Conservation (phyloP, 2,888 invertebrate species). For the Ophion ellenae region DNA sequence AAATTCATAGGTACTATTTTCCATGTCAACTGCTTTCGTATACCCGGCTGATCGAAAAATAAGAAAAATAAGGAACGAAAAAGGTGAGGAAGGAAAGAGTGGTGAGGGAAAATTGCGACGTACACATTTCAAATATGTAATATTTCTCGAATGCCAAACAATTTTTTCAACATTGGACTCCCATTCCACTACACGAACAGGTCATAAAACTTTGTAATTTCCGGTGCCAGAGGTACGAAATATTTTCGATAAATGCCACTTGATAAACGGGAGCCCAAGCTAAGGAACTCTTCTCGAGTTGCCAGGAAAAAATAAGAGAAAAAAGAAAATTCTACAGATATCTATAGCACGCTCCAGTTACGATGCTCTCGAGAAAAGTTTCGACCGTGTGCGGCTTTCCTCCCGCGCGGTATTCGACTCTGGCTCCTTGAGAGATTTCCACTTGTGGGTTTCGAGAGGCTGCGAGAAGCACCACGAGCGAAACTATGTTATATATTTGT, state of each 20-base stretch:
- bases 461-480: conserved; percentile 42
- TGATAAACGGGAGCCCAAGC: conserved; percentile 2
- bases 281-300: not conserved
- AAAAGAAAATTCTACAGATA: not conserved
- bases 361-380: conserved; percentile 62
- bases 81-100: not conserved
- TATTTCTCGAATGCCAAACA: not conserved
- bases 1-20: too few relatives aligned
- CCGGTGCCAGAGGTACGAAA: conserved; percentile 18
- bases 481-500: conserved; percentile 15
- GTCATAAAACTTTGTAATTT: conserved; percentile 15
- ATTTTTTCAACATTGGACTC: conserved; percentile 13
- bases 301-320: not conserved
- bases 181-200: not conserved
- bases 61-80: not conserved
- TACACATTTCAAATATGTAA: not conserved
- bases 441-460: conserved; percentile 62
- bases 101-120: not conserved
- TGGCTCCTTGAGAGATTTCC: conserved; percentile 62
- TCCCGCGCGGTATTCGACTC: conserved; percentile 53
- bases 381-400: conserved; percentile 48
- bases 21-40: too few relatives aligned
- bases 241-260: conserved; percentile 31
- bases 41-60: not conserved
- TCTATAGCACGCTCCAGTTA: conserved; percentile 48